Evolutionary conservation across 2,113 vertebrate genomes (phyloP).

Genomic region (Hippocampus zosterae): DNA sequence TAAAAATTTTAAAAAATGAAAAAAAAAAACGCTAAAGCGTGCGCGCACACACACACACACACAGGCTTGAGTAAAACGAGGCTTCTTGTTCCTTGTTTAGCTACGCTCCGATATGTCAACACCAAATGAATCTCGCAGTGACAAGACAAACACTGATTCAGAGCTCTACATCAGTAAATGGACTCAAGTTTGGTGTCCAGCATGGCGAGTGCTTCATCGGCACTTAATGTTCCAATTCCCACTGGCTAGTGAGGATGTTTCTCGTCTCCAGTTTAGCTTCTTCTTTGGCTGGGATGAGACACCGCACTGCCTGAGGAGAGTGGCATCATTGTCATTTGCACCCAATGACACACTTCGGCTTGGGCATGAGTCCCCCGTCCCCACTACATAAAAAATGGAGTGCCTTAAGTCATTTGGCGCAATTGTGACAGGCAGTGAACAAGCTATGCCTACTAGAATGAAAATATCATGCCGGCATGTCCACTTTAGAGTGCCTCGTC

Average conservation of each 20-base stretch:
- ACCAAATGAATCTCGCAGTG: conserved; percentile 55
- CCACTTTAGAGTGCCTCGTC: too few relatives aligned
- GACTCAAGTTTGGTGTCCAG: conserved; percentile 60
- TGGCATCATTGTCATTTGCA: background rate
- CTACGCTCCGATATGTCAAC: conserved; percentile 41
- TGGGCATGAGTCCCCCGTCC: too few relatives aligned
- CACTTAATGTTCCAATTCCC: conserved; percentile 3
- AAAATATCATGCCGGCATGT: too few relatives aligned
- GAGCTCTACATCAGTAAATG: conserved; percentile 59
- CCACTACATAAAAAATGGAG: too few relatives aligned
- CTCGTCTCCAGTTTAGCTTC: conserved; percentile 12
- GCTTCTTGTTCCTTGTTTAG: conserved; percentile 37
- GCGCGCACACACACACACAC: background rate
- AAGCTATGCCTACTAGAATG: too few relatives aligned
- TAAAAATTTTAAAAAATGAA: background rate
- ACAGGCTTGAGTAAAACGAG: conserved; percentile 39
- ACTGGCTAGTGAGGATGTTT: background rate
- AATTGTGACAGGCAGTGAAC: too few relatives aligned
- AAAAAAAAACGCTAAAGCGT: background rate
- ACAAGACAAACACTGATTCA: conserved; percentile 56
- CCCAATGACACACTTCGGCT: too few relatives aligned
- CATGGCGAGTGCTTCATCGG: conserved; percentile 61
- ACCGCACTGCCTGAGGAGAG: conserved; percentile 34
- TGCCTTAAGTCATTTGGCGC: too few relatives aligned
- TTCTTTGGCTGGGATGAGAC: conserved; percentile 46